Evolutionary conservation across 2,888 invertebrate genomes (phyloP), one percentile per base, ranked within the genome.

Genomic region (Augiades crinisus): DNA sequence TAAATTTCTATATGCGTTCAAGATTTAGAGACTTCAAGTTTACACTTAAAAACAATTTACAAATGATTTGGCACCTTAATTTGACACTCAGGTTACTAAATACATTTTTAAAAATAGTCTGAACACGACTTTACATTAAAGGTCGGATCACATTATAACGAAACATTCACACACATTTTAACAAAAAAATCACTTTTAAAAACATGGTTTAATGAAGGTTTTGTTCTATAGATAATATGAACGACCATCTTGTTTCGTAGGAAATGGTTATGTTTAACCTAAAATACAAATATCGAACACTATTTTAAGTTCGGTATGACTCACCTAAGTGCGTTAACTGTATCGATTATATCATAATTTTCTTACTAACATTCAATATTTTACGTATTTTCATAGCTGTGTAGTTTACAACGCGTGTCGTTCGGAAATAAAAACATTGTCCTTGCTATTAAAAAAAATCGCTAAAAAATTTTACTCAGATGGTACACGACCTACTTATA

Each of bases 401-500:
- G 30, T 31, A 53, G 46, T 47, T 44, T 54, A 50, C 40, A 44
- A 49, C 47, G 41, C 40, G 37, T 49, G 44, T 44, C 13, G 31
- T 38, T 44, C 10, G 16, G 5, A 41, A 40, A 46, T 1, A 63
- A 36, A 52, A 44, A 47, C 46, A 36, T 60, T 65, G 60, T 65
- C 64, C 54, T 65, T 60, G 65, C 67, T 68, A 66, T 69, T 49
- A 56, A 67, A 53, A 46, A 57, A 52, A 41, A 38, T 54, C 53
- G 30, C 54, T 56, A 54, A 61, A 59, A 61, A 73, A 69, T 30
- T 17, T 31, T 16, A 10, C 17, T 43, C 30, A 13, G 27, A 5
- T 41, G 5, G 30, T 37, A 38, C 16, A 27, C 47, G 47, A 38
- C 30, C 47, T 47, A 47, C 37, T 41, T 47, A 38, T 37, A 38